Percentiles rank a stretch among this genome's conserved stretches.
phyloP scores from a whole-genome alignment of 1,140 invertebrate species.

The Colletes gigas region DNA sequence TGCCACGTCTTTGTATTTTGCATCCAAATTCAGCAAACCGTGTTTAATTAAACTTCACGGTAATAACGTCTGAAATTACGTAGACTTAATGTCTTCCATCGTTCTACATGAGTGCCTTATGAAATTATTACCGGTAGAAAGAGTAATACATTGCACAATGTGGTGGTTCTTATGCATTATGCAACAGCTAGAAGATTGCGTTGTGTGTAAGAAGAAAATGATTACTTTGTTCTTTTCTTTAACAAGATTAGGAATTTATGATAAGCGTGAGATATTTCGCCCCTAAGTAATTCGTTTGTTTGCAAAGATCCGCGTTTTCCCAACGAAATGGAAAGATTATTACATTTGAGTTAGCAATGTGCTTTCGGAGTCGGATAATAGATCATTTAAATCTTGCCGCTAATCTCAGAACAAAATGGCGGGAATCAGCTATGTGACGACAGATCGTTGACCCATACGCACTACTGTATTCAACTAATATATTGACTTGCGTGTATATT shows the following conservation, averaged over 20 bases:
- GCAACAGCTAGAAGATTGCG: constrained; percentile 18
- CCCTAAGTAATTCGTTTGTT: not conserved
- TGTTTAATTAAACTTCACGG: not conserved
- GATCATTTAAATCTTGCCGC: constrained; percentile 36
- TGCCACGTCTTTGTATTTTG: not conserved
- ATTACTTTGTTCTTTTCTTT: not conserved
- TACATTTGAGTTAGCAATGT: not conserved
- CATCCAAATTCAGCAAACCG: not conserved
- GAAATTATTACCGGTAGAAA: constrained; percentile 30
- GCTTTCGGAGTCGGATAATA: not conserved
- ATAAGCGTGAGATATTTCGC: not conserved
- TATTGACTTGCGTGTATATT: not conserved
- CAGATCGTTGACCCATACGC: constrained; percentile 70
- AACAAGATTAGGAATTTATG: not conserved
- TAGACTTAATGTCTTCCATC: not conserved
- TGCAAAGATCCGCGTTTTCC: not conserved
- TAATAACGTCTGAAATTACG: constrained; percentile 5
- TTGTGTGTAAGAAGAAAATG: constrained; percentile 10
- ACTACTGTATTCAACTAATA: constrained; percentile 47
- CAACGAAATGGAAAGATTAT: too few relatives aligned
- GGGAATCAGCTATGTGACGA: constrained; percentile 59
- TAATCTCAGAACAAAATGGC: constrained; percentile 58
- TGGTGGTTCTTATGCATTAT: constrained; percentile 36
- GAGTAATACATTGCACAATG: constrained; percentile 15
- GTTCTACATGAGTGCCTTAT: constrained; percentile 18